A percentile compares a stretch with the other conserved stretches of the same genome.
Evolutionary conservation across 37 sponge, comb jelly and placozoan genomes (phyloP).

Genomic region (Spongilla lacustris): DNA sequence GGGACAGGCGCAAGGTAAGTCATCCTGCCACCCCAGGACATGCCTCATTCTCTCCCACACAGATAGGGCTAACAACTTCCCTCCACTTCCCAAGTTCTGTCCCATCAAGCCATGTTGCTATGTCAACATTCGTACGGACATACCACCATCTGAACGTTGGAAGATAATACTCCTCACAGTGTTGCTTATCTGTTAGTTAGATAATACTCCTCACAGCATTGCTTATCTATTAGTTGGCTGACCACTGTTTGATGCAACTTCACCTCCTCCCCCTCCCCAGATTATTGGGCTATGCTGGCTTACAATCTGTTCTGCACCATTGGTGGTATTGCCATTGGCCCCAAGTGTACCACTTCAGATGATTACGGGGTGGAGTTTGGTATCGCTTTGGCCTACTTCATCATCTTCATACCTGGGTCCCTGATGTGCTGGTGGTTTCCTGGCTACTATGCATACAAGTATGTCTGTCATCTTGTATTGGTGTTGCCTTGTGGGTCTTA

Average conservation of each 20-base stretch:
- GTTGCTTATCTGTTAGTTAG: slow-evolving; percentile 64
- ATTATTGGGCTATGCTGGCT: slow-evolving; percentile 32
- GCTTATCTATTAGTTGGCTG: slow-evolving; percentile 53
- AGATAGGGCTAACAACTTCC: slow-evolving; percentile 88
- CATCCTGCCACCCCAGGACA: too few relatives aligned
- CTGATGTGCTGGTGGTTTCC: slow-evolving; percentile 92
- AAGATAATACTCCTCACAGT: slow-evolving; percentile 56
- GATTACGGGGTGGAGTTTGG: slow-evolving; percentile 60
- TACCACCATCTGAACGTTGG: slow-evolving; percentile 80
- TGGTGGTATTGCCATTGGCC: slow-evolving; percentile 10
- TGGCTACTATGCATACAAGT: slow-evolving; percentile 86
- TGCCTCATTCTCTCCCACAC: background rate
- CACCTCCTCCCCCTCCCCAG: slow-evolving; percentile 25
- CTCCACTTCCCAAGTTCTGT: slow-evolving; percentile 80
- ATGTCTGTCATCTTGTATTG: background rate
- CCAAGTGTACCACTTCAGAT: background rate
- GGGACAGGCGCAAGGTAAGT: background rate
- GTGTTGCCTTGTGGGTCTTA: background rate
- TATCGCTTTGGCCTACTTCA: slow-evolving; percentile 49
- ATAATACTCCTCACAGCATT: slow-evolving; percentile 50
- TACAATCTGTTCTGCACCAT: slow-evolving; percentile 55
- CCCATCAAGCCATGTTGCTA: slow-evolving; percentile 90
- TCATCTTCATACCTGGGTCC: slow-evolving; percentile 70
- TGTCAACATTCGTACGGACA: slow-evolving; percentile 85
- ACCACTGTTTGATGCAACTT: background rate